Conservation (phyloP, 2,113 vertebrate genomes). For the Rattus rattus region DNA sequence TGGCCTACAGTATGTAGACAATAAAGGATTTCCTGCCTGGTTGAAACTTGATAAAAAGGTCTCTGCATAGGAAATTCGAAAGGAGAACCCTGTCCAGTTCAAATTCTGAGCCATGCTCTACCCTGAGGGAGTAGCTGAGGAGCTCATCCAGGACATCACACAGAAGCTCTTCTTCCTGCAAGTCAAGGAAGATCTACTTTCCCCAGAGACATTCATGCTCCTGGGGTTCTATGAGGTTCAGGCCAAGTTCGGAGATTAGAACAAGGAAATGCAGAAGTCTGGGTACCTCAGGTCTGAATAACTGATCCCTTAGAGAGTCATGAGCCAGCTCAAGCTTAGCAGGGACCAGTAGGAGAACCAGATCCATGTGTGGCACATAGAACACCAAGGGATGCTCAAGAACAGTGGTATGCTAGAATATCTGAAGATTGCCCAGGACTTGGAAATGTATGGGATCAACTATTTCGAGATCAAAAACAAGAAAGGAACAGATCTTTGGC, state of each 20-base stretch:
- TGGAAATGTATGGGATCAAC: constrained; percentile 99
- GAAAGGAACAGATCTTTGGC: constrained; percentile 96
- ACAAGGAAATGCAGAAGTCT: constrained; percentile 90
- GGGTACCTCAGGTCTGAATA: constrained; percentile 94
- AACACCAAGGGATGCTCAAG: constrained; percentile 95
- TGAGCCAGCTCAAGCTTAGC: constrained; percentile 97
- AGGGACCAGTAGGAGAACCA: constrained; percentile 98
- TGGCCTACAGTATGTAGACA: constrained; percentile 95
- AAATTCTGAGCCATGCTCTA: constrained; percentile 97
- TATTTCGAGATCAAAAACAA: constrained; percentile 99
- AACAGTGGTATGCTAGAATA: constrained; percentile 97
- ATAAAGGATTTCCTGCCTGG: constrained; percentile 95
- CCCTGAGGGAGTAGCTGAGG: constrained; percentile 97
- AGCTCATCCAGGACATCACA: constrained; percentile 97
- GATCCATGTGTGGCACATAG: constrained; percentile 98
- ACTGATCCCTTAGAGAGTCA: constrained; percentile 94
- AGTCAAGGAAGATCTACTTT: constrained; percentile 98
- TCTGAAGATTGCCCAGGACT: constrained; percentile 97
- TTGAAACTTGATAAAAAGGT: constrained; percentile 99
- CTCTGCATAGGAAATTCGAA: constrained; percentile 94
- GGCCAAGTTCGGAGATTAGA: constrained; percentile 96
- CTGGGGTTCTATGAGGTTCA: constrained; percentile 97
- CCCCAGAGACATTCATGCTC: constrained; percentile 95
- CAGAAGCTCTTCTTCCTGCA: constrained; percentile 98
- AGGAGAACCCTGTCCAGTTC: constrained; percentile 96